Base-by-base conservation (phyloP, 2,888 invertebrate genomes). In the Melipona bicolor region DNA sequence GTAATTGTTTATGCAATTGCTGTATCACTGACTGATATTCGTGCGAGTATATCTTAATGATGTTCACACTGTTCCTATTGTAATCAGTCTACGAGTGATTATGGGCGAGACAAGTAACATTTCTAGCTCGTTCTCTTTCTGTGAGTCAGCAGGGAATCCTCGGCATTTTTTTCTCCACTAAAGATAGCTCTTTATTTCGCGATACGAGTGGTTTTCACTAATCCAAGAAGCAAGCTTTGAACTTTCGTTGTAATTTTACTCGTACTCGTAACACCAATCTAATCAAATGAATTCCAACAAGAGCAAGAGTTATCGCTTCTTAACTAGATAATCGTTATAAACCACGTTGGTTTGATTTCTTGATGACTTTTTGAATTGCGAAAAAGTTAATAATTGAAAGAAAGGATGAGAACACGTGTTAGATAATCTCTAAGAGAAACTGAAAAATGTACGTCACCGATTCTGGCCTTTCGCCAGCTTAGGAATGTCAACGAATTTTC, bases 121-220 rank as follows among this genome's bases (percentile, higher is more conserved):
- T 52, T 81, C 81, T 77, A 59, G 84, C 76, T 74, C 75, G 72
- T 79, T 86, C 81, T 83, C 74, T 69, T 78, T 76, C 76, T 77
- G 36, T 89, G 88, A 89, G 69, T 89, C 88, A 89, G 59, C 88
- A 64, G 62, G 77, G 88, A 86, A 79, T 84, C 79, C 79, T 72
- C 75, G 73, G 49, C 69, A 79, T 68, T 88, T 83, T 83, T 90
- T 77, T 75, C 79, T 68, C 70, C 61, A 74, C 81, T 77, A 84
- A 80, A 88, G 90, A 88, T 89, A 89, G 81, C 81, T 59, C 83
- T 68, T 69, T 78, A 61, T 83, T 87, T 77, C 85, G 77, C 84
- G 83, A 85, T 72, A 78, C 79, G 71, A 24, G 13, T 62, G 77
- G 77, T 85, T 82, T 84, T 68, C 77, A 81, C 70, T 84, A 83